A percentile compares a stretch with the other conserved stretches of the same genome.
Evolutionary conservation across 2,113 vertebrate genomes (phyloP).

Genomic region (Megaceryle torquata): DNA sequence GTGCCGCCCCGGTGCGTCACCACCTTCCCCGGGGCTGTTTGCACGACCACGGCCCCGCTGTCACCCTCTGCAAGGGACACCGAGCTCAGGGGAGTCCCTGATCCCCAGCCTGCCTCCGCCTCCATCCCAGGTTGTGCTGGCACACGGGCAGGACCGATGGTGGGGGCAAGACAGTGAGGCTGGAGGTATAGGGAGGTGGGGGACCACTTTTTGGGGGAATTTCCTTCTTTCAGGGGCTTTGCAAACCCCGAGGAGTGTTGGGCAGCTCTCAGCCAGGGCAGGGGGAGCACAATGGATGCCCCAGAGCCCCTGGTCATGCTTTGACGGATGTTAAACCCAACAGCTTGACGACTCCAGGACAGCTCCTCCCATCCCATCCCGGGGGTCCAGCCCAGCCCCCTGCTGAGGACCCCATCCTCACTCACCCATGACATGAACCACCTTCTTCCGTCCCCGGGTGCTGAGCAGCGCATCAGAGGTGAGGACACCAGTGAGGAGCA

Average conservation of each 20-base stretch:
- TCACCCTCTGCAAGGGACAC: conserved; percentile 81
- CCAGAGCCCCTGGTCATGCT: fast-evolving
- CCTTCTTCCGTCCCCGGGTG: conserved; percentile 82
- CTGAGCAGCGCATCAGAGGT: background rate
- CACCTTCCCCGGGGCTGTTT: conserved; percentile 92
- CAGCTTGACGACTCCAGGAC: fast-evolving
- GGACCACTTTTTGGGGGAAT: background rate
- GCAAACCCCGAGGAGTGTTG: fast-evolving
- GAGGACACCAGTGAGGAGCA: conserved; percentile 38
- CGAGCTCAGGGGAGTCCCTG: background rate
- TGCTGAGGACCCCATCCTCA: fast-evolving
- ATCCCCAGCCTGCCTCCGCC: background rate
- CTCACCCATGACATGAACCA: conserved; percentile 92
- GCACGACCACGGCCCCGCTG: conserved; percentile 88
- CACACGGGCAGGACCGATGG: fast-evolving
- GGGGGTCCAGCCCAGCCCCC: background rate
- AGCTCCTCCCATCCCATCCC: fast-evolving
- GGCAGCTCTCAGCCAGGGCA: background rate
- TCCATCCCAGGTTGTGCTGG: background rate
- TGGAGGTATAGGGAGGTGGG: no score
- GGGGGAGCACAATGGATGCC: fast-evolving
- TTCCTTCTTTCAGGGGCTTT: background rate
- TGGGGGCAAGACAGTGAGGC: background rate
- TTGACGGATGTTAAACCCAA: fast-evolving
- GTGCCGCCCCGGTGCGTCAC: conserved; percentile 90